These are phyloP conservation scores for Brenthis hecate DNA, from an alignment of 2,888 invertebrate species.

Conservation along the genomic window DNA sequence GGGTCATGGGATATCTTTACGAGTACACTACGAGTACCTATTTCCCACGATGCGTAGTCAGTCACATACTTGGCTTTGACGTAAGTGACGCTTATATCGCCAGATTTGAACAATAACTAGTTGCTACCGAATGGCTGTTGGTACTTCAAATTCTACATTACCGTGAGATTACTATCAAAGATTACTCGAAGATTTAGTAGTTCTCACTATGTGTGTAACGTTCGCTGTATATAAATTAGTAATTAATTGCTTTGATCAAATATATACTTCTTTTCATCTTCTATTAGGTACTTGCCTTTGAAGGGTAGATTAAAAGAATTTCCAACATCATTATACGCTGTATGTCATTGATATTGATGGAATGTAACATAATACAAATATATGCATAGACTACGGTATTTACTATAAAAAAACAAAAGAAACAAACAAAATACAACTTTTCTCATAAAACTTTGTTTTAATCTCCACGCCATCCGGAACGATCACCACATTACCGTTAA, in stretches of 20 bases:
- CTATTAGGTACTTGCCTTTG: too few relatives aligned
- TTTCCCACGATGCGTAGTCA: constrained; percentile 61
- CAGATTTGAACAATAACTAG: constrained; percentile 53
- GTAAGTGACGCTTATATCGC: constrained; percentile 49
- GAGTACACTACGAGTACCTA: constrained; percentile 45
- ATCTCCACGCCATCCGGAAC: constrained; percentile 50
- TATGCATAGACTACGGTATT: constrained; percentile 1
- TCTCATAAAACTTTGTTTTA: constrained; percentile 67
- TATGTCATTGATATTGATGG: too few relatives aligned
- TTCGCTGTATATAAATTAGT: constrained; percentile 24
- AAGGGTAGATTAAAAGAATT: too few relatives aligned
- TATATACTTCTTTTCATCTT: background rate
- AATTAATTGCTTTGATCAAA: constrained; percentile 3
- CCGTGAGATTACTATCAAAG: constrained; percentile 26
- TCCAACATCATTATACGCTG: too few relatives aligned
- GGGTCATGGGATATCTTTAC: constrained; percentile 61
- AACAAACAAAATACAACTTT: constrained; percentile 41
- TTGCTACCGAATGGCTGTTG: constrained; percentile 53
- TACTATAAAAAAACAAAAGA: constrained; percentile 20
- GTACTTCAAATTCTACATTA: constrained; percentile 38
- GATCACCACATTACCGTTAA: constrained; percentile 60
- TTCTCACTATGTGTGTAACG: constrained; percentile 43
- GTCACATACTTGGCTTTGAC: constrained; percentile 39
- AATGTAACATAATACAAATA: too few relatives aligned
- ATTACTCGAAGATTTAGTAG: constrained; percentile 32